These are phyloP conservation scores for Sminthurides aquaticus DNA, from an alignment of 2,888 invertebrate genomes.

Conservation along the genomic window DNA sequence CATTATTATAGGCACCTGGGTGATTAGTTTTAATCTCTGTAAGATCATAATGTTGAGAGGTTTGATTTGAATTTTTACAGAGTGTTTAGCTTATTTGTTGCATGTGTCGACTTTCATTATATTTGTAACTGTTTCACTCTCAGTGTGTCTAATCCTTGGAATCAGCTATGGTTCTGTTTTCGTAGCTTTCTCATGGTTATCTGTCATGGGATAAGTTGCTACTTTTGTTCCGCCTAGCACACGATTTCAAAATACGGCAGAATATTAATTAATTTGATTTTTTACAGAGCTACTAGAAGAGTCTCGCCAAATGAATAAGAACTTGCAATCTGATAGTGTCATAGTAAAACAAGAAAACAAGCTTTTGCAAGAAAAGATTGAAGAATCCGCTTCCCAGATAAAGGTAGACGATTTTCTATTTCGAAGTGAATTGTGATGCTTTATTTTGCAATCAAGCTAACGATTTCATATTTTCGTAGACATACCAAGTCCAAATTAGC, in stretches of 20 bases:
- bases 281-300: conserved; percentile 40
- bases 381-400: conserved; percentile 32
- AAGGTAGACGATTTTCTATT: conserved; percentile 34
- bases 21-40: conserved; percentile 37
- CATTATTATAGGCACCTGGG: conserved; percentile 37
- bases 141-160: too few relatives aligned
- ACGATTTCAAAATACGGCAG: neutral
- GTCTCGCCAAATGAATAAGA: conserved; percentile 35
- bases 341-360: conserved; percentile 30
- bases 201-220: too few relatives aligned
- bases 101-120: neutral
- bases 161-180: neutral
- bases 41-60: conserved; percentile 42
- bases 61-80: conserved; percentile 30
- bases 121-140: neutral
- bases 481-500: conserved; percentile 25
- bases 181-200: neutral
- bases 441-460: neutral
- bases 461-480: conserved; percentile 14
- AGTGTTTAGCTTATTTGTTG: conserved; percentile 7
- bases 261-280: conserved; percentile 3
- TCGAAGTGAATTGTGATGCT: neutral
- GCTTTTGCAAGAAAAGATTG: conserved; percentile 32
- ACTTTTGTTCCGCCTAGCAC: too few relatives aligned
- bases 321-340: conserved; percentile 33